Conservation (phyloP, 2,888 invertebrate species). For the Ochropleura leucogaster region DNA sequence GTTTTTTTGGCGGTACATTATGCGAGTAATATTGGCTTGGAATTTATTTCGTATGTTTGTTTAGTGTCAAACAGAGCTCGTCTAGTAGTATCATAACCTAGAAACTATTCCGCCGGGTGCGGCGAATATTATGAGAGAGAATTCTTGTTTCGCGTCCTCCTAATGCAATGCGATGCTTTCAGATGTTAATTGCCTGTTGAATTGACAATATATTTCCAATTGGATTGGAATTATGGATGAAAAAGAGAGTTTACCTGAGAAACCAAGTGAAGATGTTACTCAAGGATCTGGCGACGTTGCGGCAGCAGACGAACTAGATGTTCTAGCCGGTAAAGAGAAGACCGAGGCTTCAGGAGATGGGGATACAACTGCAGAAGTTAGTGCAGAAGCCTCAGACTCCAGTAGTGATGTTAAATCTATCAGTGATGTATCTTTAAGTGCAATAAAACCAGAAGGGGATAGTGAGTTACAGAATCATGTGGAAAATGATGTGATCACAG, state of each 20-base stretch:
- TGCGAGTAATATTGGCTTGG: neutral
- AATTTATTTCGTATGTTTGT: conserved; percentile 28
- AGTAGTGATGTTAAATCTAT: conserved; percentile 58
- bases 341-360: conserved; percentile 3
- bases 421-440: conserved; percentile 56
- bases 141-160: conserved; percentile 15
- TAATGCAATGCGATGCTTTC: conserved; percentile 65
- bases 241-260: conserved; percentile 76
- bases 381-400: conserved; percentile 14
- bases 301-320: conserved; percentile 44
- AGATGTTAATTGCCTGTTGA: conserved; percentile 77
- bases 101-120: conserved; percentile 83
- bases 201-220: conserved; percentile 70
- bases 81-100: conserved; percentile 81
- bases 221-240: conserved; percentile 83
- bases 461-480: conserved; percentile 82
- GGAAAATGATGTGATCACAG: conserved; percentile 75
- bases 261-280: conserved; percentile 67
- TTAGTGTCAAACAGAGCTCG: conserved; percentile 41
- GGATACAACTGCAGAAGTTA: conserved; percentile 1
- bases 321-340: conserved; percentile 23
- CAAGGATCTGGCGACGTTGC: conserved; percentile 59
- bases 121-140: conserved; percentile 57
- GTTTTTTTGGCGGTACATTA: conserved; percentile 2
- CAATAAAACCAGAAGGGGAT: conserved; percentile 58